Evolutionary conservation across 2,113 vertebrate species (phyloP).

Genomic region (Physeter macrocephalus): DNA sequence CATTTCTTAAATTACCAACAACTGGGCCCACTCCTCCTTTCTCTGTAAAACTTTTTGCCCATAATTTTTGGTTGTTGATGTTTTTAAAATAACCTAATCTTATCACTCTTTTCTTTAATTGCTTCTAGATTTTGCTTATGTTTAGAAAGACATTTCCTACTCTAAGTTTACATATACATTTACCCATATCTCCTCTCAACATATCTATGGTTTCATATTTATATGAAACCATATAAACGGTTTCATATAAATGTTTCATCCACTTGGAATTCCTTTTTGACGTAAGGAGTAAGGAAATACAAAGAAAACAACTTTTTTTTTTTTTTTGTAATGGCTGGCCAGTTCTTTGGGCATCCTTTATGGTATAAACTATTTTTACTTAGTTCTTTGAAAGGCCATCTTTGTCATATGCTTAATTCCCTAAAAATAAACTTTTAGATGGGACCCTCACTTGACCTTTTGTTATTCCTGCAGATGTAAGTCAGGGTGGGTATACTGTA

Average conservation of each 20-base stretch:
- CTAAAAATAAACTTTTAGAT: background rate
- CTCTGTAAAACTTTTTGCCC: background rate
- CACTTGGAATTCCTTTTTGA: background rate
- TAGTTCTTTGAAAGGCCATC: background rate
- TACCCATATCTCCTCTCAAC: background rate
- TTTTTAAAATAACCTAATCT: background rate
- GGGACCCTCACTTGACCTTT: background rate
- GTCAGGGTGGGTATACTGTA: background rate
- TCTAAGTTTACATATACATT: background rate
- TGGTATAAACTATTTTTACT: background rate
- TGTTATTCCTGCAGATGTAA: background rate
- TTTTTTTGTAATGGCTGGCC: background rate
- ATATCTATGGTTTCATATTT: background rate
- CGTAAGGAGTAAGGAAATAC: background rate
- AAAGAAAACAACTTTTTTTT: background rate
- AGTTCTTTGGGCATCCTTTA: background rate
- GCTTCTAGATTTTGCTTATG: background rate
- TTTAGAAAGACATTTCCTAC: constrained; percentile 2
- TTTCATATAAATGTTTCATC: background rate
- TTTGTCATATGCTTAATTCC: background rate
- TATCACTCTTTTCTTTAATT: background rate
- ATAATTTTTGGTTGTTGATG: background rate
- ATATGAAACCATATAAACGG: no score
- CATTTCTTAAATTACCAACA: background rate
- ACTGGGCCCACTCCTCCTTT: background rate